phyloP scores from a whole-genome alignment of 2,888 invertebrate species.

The Hoplodrina blanda region DNA sequence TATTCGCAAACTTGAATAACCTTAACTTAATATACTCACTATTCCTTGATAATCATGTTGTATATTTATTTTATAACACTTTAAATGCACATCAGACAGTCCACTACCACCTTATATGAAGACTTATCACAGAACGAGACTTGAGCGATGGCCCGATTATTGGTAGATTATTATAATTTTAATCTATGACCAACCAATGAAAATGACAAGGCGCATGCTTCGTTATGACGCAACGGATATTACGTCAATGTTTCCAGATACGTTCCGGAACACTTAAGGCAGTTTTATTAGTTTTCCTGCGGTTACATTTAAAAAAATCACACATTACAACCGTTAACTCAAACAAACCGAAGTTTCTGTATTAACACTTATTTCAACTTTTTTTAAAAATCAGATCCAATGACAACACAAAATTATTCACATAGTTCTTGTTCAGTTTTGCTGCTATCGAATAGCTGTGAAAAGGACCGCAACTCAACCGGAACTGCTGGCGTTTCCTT shows the following conservation, averaged over 20 bases:
- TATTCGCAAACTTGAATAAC: constrained; percentile 83
- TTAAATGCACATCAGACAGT: constrained; percentile 89
- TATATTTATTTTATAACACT: constrained; percentile 83
- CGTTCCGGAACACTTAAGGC: constrained; percentile 56
- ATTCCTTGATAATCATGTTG: constrained; percentile 94
- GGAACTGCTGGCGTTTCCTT: constrained; percentile 47
- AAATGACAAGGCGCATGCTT: constrained; percentile 92
- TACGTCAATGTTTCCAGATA: constrained; percentile 86
- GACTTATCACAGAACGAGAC: constrained; percentile 89
- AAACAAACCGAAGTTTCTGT: background rate
- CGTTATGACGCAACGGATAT: constrained; percentile 91
- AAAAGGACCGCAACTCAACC: constrained; percentile 47
- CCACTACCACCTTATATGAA: constrained; percentile 86
- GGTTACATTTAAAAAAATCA: background rate
- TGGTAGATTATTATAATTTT: constrained; percentile 85
- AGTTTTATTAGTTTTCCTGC: background rate
- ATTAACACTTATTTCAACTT: background rate
- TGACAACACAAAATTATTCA: background rate
- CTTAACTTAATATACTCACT: constrained; percentile 90
- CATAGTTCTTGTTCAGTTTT: background rate
- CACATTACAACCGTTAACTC: rapidly evolving
- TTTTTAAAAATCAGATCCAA: background rate
- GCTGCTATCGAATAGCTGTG: background rate
- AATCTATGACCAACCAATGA: constrained; percentile 88
- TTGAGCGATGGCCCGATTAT: constrained; percentile 87